Evolutionary conservation across 2,888 invertebrate genomes (phyloP), one percentile per base, ranked within the genome.

Genomic region (Drosophila birchii): DNA sequence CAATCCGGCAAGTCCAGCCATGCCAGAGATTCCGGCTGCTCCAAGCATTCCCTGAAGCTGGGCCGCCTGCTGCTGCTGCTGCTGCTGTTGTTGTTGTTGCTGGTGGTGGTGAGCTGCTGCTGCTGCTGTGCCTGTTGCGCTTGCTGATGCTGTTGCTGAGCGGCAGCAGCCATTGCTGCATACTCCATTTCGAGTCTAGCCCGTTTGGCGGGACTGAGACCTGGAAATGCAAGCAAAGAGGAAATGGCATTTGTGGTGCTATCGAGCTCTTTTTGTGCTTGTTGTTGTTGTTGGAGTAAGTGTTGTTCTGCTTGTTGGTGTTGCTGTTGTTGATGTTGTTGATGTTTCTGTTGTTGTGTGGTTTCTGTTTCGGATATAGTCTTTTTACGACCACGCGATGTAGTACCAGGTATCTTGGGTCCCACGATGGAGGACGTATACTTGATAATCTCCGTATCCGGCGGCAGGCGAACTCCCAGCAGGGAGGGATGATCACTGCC

Each of bases 371-470:
- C 93, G 1, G 97, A 97, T 91, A 97, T 97, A 57, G 97, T 97
- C 94, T 97, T 97, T 94, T 97, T 97, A 69, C 97, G 94, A 67
- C 97, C 97, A 57, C 97, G 94, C 89, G 96, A 96, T 80, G 96
- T 97, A 75, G 96, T 96, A 73, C 97, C 96, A 16, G 96, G 96
- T 78, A 96, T 94, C 94, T 97, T 97, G 66, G 97, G 96, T 71
- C 97, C 97, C 80, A 96, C 96, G 89, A 97, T 95, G 70, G 96
- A 96, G 79, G 97, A 97, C 79, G 97, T 97, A 92, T 97, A 97
- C 93, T 97, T 97, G 91, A 97, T 97, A 78, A 97, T 97, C 93
- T 97, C 97, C 51, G 97, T 97, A 91, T 97, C 97, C 43, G 97
- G 97, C 78, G 97, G 97, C 86, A 97, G 93, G 74, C 97, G 94